Evolutionary conservation across 1,140 invertebrate species (phyloP), one percentile per base, ranked within the genome.

Genomic region (Ceratina japonica): DNA sequence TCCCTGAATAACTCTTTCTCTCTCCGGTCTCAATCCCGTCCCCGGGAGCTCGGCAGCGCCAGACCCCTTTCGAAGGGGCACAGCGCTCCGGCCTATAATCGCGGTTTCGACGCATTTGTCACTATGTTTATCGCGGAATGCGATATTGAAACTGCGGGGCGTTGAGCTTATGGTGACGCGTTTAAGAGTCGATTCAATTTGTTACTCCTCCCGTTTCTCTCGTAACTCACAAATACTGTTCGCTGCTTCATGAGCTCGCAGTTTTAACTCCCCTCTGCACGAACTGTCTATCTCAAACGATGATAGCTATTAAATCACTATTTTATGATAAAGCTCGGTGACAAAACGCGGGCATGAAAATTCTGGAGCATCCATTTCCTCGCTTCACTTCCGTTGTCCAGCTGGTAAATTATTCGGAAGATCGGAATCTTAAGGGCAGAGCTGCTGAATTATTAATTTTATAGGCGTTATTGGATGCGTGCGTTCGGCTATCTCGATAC

Each of bases 31-130:
- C 20, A 20, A 16, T 31, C 10, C 3, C 54, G 18, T 27, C 37
- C n/a, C n/a, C n/a, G n/a, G n/a, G 27, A 18, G 8, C 54, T 54
- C 56, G 59, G 16, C 10, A 8, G 59, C 10, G 4, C 16, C 81
- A 71, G 37, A 76, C 83, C 82, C 83, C 78, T 84, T 82, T 62
- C 24, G 13, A 10, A 49, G 24, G 58, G 24, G 61, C 2, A 49
- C 10, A 37, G n/a, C 49, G n/a, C 49, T 20, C 58, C 13, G 44
- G 22, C 44, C 78, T 84, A 77, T 70, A 61, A 81, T 85, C 74
- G 83, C 75, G 84, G 84, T 80, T 86, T 86, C 71, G 64, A 74
- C 83, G 73, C 81, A 82, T 85, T 80, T 86, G 84, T 86, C 84
- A 80, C 65, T 54, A 58, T 75, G 80, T 86, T 86, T 86, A 86